Evolutionary conservation across 2,888 invertebrate genomes (phyloP).

Genomic region (Lypha dubia): DNA sequence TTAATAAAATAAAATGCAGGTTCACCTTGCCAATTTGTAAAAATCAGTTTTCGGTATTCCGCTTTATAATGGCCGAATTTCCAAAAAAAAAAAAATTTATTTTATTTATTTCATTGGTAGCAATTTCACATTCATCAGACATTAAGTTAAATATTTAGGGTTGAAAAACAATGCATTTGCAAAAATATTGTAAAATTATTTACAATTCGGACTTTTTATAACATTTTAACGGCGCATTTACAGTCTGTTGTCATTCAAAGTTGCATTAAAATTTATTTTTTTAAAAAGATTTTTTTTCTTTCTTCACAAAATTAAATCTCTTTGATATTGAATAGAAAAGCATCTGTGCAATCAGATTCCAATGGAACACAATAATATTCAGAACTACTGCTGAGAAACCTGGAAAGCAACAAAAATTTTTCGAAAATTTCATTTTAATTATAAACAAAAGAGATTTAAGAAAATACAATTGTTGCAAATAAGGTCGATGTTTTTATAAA

Average conservation of each 20-base stretch:
- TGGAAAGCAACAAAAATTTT: background rate
- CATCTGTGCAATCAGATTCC: background rate
- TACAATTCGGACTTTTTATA: constrained; percentile 9
- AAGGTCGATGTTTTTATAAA: background rate
- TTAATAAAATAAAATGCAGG: background rate
- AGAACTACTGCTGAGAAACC: constrained; percentile 5
- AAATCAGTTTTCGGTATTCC: no score
- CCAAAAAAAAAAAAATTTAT: background rate
- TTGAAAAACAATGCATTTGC: background rate
- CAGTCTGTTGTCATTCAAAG: constrained; percentile 39
- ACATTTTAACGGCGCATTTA: constrained; percentile 8
- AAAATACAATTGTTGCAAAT: constrained; percentile 9
- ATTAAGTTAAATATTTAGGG: background rate
- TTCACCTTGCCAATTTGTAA: no score
- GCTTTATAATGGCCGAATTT: background rate
- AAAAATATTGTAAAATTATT: constrained; percentile 22
- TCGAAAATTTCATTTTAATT: constrained; percentile 34
- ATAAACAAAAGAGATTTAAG: constrained; percentile 23
- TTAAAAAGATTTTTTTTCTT: background rate
- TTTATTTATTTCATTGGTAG: background rate
- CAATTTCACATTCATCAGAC: background rate
- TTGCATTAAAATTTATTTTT: constrained; percentile 12
- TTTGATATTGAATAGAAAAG: constrained; percentile 2
- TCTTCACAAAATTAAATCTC: background rate
- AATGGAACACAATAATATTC: background rate